Evolutionary conservation across 2,113 vertebrate genomes (phyloP), one percentile per base, ranked within the genome.

Genomic region (Triplophysa tibetana): DNA sequence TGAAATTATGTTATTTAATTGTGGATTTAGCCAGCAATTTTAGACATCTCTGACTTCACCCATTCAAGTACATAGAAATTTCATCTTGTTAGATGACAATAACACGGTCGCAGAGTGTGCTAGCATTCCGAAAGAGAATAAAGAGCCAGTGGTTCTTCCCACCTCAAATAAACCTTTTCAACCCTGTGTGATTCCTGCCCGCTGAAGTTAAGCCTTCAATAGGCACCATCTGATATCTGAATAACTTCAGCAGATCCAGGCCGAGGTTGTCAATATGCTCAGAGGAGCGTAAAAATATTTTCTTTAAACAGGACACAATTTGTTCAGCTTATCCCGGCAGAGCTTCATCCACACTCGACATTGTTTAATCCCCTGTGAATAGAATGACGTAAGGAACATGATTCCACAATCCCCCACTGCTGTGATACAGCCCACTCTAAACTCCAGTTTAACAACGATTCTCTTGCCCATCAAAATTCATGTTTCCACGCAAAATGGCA

Each of bases 241-340:
- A 72, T 54, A 4, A 70, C 48, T 19, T 38, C 26, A 72, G 17
- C 5, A 21, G 50, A 72, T 72, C 52, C 8, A 4, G 65, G 70
- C n/a, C 41, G 14, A 77, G 21, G 43, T 16, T 38, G 14, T 52
- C 1, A 63, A 33, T 14, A 33, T 8, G 17, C 4, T 79, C 77
- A 8, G 52, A 58, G n/a, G 33, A 50, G 70, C 29, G 16, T 70
- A 21, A 67, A 85, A 84, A 91, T 87, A 83, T 87, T 80, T 89
- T 79, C 76, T 77, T 56, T 85, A 85, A 84, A 84, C 4, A 65
- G 86, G 84, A 87, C 81, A 84, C 83, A 86, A 85, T 90, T 90
- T 88, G 83, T 69, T 77, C 54, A 86, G 85, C 81, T 90, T 89
- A 91, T 87, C 87, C 85, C 87, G 82, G 86, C 86, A 87, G 84